Evolutionary conservation across 2,888 invertebrate species (phyloP), one percentile per base, ranked within the genome.

Genomic region (Eurytoma adleriae): DNA sequence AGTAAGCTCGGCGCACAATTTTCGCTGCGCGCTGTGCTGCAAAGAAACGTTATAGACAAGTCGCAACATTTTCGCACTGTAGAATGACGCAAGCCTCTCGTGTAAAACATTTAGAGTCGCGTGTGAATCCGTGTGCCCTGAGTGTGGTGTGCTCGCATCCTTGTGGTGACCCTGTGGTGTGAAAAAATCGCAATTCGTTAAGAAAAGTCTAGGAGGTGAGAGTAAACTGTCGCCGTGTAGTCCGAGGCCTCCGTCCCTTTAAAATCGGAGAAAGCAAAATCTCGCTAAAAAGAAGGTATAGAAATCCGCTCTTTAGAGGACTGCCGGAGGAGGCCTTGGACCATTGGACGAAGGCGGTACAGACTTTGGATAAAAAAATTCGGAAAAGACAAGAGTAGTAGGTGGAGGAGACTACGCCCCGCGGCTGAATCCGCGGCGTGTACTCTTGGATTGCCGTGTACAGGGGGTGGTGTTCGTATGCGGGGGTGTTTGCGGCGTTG

Each of bases 241-340:
- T 24, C 5, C 40, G 10, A 40, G 7, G 10, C 40, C 40, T 40
- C 40, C 40, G 40, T 40, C 40, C 10, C 40, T 40, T 40, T 40
- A 40, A 14, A 14, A 12, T 14, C 2, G 3, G 61, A 62, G 27
- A 62, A 30, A 24, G 16, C 10, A 62, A 14, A 62, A 0, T 14
- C 57, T 10, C 24, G 59, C 14, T 10, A 13, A 61, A 20, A 12
- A 24, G 52, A 18, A 13, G 20, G 56, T 61, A 61, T 59, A 61
- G 30, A 72, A 16, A 71, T 18, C 16, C 0, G 16, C 3, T 54
- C 3, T 12, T 16, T 14, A 20, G 1, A 24, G 12, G 16, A 18
- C 48, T 69, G 20, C 50, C 68, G 69, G 40, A 61, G 61, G 40
- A 68, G 30, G 61, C 68, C 76, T 74, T 57, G 74, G 74, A 64